Percentiles rank a stretch among this genome's conserved stretches.
Evolutionary conservation across 2,113 vertebrate species (phyloP).

Genomic region (Phocoena phocoena): DNA sequence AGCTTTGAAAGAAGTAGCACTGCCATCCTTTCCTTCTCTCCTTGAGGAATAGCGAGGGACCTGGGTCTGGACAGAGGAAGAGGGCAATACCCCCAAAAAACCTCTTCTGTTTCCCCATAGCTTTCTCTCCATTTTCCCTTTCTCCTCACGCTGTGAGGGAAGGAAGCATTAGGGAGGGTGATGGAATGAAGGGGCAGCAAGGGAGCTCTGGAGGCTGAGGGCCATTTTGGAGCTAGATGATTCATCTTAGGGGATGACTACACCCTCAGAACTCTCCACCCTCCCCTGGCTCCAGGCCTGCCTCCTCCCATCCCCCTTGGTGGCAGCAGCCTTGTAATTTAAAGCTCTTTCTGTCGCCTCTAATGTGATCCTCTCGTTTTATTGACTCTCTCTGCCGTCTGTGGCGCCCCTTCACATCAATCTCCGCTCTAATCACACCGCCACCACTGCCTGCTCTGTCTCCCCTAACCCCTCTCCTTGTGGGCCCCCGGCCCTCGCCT

Average conservation of each 20-base stretch:
- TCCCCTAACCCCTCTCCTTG: slow-evolving; percentile 58
- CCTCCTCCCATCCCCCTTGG: slow-evolving; percentile 70
- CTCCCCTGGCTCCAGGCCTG: slow-evolving; percentile 60
- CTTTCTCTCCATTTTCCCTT: not conserved
- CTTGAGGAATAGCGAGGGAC: not conserved
- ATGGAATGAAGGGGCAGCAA: not conserved
- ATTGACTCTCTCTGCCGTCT: slow-evolving; percentile 81
- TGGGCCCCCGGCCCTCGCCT: not conserved
- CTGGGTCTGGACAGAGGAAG: not conserved
- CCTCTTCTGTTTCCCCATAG: not conserved
- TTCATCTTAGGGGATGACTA: slow-evolving; percentile 17
- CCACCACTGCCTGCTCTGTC: slow-evolving; percentile 57
- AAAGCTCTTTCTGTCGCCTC: slow-evolving; percentile 82
- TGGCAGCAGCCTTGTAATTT: slow-evolving; percentile 81
- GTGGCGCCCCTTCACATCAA: slow-evolving; percentile 79
- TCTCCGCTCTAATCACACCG: slow-evolving; percentile 79
- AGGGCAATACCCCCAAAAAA: not conserved
- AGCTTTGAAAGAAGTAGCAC: not conserved
- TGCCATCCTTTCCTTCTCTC: not conserved
- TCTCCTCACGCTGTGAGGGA: not conserved
- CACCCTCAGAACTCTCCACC: slow-evolving; percentile 58
- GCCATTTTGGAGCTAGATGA: slow-evolving; percentile 32
- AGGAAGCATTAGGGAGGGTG: not conserved
- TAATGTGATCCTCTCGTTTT: slow-evolving; percentile 82
- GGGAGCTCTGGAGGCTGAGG: not conserved